Percentiles rank a stretch among this genome's conserved stretches.
Evolutionary conservation across 30 jellyfish, hydroid and myxozoan species (phyloP).

Genomic region (Morbakka virulenta): DNA sequence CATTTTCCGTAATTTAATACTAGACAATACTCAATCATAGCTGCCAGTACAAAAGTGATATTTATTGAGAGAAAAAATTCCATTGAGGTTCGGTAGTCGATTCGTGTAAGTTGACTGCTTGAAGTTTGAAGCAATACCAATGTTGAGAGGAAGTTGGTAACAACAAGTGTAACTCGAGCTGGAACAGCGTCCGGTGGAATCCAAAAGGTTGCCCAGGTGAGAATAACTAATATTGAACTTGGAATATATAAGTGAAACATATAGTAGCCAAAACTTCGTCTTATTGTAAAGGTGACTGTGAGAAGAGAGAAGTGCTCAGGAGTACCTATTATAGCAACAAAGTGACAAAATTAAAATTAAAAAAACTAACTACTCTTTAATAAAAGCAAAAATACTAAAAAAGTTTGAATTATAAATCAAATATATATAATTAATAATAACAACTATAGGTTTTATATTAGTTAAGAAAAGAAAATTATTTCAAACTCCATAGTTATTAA

Average conservation of each 20-base stretch:
- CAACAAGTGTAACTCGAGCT: slow-evolving; percentile 67
- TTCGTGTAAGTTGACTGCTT: slow-evolving; percentile 35
- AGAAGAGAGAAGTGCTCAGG: not conserved
- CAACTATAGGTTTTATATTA: no score
- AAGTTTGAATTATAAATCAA: no score
- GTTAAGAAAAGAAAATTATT: no score
- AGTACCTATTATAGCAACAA: not conserved
- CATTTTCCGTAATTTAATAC: slow-evolving; percentile 18
- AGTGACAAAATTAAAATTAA: not conserved
- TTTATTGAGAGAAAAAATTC: slow-evolving; percentile 40
- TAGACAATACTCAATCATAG: slow-evolving; percentile 57
- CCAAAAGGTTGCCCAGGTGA: slow-evolving; percentile 73
- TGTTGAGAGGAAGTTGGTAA: slow-evolving; percentile 56
- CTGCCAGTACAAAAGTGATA: slow-evolving; percentile 29
- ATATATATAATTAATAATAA: no score
- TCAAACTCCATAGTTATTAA: no score
- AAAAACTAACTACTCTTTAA: not conserved
- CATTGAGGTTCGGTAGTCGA: slow-evolving; percentile 65
- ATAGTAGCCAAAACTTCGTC: slow-evolving; percentile 42
- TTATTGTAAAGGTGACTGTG: not conserved
- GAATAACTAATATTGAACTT: slow-evolving; percentile 26
- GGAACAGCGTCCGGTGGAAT: slow-evolving; percentile 73
- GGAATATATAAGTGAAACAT: slow-evolving; percentile 52
- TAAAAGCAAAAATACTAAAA: no score
- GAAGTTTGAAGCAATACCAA: slow-evolving; percentile 53